A percentile compares a stretch with the other conserved stretches of the same genome.
Evolutionary conservation across 2,113 vertebrate genomes (phyloP).

Genomic region (Micronycteris hirsuta): DNA sequence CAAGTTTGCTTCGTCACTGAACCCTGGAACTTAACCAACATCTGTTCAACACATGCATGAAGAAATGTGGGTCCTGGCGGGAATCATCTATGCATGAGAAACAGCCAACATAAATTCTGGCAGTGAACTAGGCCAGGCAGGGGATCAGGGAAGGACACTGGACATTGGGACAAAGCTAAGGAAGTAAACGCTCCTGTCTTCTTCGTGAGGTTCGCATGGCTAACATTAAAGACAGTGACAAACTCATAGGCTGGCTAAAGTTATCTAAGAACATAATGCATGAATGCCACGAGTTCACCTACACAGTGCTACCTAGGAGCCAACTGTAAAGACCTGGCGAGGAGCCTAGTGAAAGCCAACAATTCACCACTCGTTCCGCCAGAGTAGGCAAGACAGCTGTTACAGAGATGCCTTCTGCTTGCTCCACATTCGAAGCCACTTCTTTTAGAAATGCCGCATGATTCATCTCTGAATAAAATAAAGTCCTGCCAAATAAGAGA

Average conservation of each 20-base stretch:
- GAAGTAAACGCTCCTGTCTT: not conserved
- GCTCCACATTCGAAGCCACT: not conserved
- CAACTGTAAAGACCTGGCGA: not conserved
- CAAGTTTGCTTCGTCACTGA: not conserved
- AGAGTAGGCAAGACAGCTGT: not conserved
- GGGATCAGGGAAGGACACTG: not conserved
- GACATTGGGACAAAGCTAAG: not conserved
- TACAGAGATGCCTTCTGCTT: not conserved
- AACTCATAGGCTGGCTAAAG: not conserved
- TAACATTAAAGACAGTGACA: not conserved
- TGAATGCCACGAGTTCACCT: not conserved
- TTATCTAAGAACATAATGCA: not conserved
- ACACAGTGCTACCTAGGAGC: not conserved
- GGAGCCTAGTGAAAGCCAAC: not conserved
- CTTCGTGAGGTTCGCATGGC: not conserved
- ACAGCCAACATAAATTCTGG: not conserved
- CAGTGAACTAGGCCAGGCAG: not conserved
- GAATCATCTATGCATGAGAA: not conserved
- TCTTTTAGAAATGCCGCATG: not conserved
- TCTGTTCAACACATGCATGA: not conserved
- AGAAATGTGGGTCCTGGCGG: not conserved
- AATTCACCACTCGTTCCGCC: not conserved
- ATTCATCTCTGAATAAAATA: not conserved
- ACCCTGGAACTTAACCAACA: not conserved
- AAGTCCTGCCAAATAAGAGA: not conserved